Base-by-base conservation (phyloP, 2,797 vertebrate genomes). In the Cyclura pinguis region DNA sequence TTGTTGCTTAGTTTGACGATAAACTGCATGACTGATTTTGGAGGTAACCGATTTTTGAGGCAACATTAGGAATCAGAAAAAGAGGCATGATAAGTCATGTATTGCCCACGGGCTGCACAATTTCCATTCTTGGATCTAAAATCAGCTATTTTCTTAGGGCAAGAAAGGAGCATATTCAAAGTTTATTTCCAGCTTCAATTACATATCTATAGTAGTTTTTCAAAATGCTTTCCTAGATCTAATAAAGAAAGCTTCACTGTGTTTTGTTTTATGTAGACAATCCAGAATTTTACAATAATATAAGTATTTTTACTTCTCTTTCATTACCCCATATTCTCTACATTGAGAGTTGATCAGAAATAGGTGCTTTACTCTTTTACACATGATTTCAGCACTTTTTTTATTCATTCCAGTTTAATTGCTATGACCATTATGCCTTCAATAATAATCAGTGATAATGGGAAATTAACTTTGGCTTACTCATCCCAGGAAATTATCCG, bases 371-470 rank as follows among this genome's bases (percentile, higher is more conserved):
- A 91, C 94, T 90, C 0, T 92, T 93, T 92, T 94, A 93, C 84
- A 92, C 76, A 59, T 77, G 85, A 89, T 78, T 83, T 89, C 92
- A 89, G 86, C 93, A 88, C 88, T 93, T 85, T 69, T 27, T 47
- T 89, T 92, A 85, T 90, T 95, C 69, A 85, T 95, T 95, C 89
- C 92, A 93, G 87, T 90, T 95, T 92, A 95, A 95, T 95, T 94
- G 93, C 88, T 92, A 76, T 73, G 92, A 90, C 59, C 91, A 93
- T 76, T 84, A 91, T 78, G 74, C 27, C 93, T 94, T 78, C 87
- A 92, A 88, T 94, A 16, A 91, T 94, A 96, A 80, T 93, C 78
- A 94, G 85, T 90, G 80, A 88, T 88, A 93, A 81, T 92, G 86
- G 85, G 80, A 93, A 95, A 93, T 38, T 78, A 90, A 94, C 50